Evolutionary conservation across 2,113 vertebrate species (phyloP).

Genomic region (Malurus melanocephalus): DNA sequence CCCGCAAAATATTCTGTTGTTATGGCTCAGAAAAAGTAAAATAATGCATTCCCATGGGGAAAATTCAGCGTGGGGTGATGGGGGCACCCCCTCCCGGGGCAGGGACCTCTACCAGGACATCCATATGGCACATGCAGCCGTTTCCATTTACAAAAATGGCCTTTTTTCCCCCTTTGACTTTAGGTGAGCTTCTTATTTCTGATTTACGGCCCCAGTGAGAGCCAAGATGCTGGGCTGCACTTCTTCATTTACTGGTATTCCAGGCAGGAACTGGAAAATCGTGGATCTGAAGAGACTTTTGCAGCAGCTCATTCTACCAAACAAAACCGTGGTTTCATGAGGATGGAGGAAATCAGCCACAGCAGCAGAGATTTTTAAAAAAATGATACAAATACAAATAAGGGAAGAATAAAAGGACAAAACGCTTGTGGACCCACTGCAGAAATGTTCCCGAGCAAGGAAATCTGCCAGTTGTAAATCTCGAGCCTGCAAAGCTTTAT

Average conservation of each 20-base stretch:
- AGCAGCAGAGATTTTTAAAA: background rate
- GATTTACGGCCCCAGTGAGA: background rate
- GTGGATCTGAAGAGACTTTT: background rate
- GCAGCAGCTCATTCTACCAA: background rate
- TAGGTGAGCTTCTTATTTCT: background rate
- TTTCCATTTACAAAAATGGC: background rate
- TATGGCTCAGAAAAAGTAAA: background rate
- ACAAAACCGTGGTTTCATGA: accelerated
- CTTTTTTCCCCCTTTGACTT: background rate
- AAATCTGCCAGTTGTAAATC: background rate
- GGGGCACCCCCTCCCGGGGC: background rate
- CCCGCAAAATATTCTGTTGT: background rate
- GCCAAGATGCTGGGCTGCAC: background rate
- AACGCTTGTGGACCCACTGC: background rate
- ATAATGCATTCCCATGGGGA: background rate
- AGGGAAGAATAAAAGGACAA: background rate
- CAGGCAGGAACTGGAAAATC: background rate
- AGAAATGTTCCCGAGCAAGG: background rate
- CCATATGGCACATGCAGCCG: accelerated
- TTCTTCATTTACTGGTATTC: background rate
- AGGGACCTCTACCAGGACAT: background rate
- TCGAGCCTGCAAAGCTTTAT: background rate
- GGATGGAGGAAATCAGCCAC: background rate
- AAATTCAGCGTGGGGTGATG: background rate
- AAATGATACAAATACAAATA: background rate